Evolutionary conservation across 2,888 invertebrate genomes (phyloP), one percentile per base, ranked within the genome.

Genomic region (Ornithoptera priamus): DNA sequence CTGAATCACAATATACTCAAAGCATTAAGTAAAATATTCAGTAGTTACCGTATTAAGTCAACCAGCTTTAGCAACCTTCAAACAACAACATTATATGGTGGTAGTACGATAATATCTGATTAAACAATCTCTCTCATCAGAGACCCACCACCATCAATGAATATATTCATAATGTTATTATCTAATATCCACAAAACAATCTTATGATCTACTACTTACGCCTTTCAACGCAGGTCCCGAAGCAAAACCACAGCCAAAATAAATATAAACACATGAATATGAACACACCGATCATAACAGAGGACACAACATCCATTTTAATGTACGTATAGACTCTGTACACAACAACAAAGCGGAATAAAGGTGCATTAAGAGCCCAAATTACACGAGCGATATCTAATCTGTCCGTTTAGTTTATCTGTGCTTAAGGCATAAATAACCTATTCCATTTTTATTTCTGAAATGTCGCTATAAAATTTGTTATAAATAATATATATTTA

Each of bases 211-310:
- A 65, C 42, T 64, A 89, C 91, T 91, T 80, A 92, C 91, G 74
- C 73, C 75, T 82, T 20, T 78, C 78, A 0, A 84, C 75, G 66
- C 82, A 88, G 50, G 76, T 79, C 0, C 90, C 89, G 59, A 92
- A 90, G 75, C 91, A 92, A 70, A 90, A 92, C 90, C 92, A 92
- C 76, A 88, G 71, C 90, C 92, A 92, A 74, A 91, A 83, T 65
- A 88, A 79, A 79, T 82, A 85, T 0, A 88, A 62, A 65, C 81
- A 84, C 90, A 90, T 89, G 65, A 85, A 81, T 39, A 89, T 20
- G 68, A 87, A 80, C 67, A 87, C 67, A 2, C 79, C 78, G 0
- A 76, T 71, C 73, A 89, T 77, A 24, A 83, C 71, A 22, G 74
- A 73, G 10, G 82, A 75, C 22, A 87, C 72, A 7, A 82, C 50